Base-by-base conservation (phyloP, 2,888 invertebrate species). In the Cantharis nigra region DNA sequence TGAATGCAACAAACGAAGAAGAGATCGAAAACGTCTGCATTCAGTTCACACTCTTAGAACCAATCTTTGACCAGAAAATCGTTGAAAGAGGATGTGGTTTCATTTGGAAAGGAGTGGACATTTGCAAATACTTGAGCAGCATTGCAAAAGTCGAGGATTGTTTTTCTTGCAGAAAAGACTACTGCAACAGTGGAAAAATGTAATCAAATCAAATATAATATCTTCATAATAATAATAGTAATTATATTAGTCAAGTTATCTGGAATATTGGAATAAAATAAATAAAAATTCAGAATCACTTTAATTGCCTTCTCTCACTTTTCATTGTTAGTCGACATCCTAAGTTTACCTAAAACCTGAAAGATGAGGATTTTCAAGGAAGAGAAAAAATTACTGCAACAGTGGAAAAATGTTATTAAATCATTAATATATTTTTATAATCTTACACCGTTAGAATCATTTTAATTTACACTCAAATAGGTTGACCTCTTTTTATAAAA, bases 401-500 rank as follows among this genome's bases (percentile, higher is more conserved):
- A 67, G 26, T 67, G n/a, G 49, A 67, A 16, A 67, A 18, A 67
- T 67, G 65, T 67, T 67, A 67, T 67, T 67, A 67, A 67, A 67
- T 67, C 65, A 67, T 67, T 67, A 67, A 23, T 23, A 23, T 72
- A 72, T 78, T 75, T 78, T 78, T 69, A 71, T 65, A 72, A 73
- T 78, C 78, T 78, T 78, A 78, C 78, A 78, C 75, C 75, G 71
- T 78, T 78, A 78, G 70, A 75, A 78, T 72, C 73, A 70, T 75
- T 63, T 75, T 75, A 75, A 78, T 78, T 72, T 78, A 78, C 78
- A 78, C 70, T 78, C 73, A 76, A 49, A 49, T 49, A 49, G 49
- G 62, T 78, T 73, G 30, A 75, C 75, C 75, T 75, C 72, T 78
- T 72, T 78, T 75, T 75, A 78, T 77, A 77, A 77, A 77, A 77